A percentile compares a stretch with the other conserved stretches of the same genome.
phyloP scores from a whole-genome alignment of 1,140 invertebrate genomes.

The Berghia stephanieae region DNA sequence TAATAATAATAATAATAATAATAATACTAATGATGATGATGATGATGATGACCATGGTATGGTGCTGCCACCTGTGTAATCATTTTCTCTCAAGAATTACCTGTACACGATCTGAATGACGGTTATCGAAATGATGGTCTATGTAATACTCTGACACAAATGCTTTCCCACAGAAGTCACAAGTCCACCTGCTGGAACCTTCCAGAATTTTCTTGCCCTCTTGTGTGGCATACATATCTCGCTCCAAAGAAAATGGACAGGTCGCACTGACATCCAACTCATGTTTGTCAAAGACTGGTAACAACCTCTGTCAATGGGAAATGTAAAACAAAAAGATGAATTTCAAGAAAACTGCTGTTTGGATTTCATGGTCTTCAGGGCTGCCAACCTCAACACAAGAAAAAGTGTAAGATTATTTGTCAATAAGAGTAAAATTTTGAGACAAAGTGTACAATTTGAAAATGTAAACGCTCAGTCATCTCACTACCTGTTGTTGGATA shows the following conservation, averaged over 20 bases:
- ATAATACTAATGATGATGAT: neutral
- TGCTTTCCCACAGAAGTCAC: conserved; percentile 89
- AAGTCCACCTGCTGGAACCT: conserved; percentile 84
- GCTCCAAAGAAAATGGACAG: conserved; percentile 86
- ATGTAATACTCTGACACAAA: conserved; percentile 89
- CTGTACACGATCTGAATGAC: conserved; percentile 85
- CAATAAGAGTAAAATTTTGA: neutral
- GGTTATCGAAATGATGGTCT: conserved; percentile 89
- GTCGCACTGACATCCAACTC: conserved; percentile 82
- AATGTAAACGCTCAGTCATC: too few species aligned
- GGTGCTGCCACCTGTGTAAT: neutral
- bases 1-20: neutral
- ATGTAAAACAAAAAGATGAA: neutral
- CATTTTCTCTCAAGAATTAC: conserved; percentile 71
- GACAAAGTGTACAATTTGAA: neutral
- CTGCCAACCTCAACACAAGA: neutral
- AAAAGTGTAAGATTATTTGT: neutral
- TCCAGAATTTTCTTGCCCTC: conserved; percentile 69
- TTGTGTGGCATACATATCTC: conserved; percentile 87
- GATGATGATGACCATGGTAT: neutral
- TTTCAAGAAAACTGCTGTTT: neutral
- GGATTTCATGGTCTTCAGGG: neutral
- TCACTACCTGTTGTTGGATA: too few species aligned
- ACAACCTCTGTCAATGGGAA: conserved; percentile 77
- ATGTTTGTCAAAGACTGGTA: conserved; percentile 85